phyloP scores from a whole-genome alignment of 2,888 invertebrate genomes.

The Rhyacophila evoluta region DNA sequence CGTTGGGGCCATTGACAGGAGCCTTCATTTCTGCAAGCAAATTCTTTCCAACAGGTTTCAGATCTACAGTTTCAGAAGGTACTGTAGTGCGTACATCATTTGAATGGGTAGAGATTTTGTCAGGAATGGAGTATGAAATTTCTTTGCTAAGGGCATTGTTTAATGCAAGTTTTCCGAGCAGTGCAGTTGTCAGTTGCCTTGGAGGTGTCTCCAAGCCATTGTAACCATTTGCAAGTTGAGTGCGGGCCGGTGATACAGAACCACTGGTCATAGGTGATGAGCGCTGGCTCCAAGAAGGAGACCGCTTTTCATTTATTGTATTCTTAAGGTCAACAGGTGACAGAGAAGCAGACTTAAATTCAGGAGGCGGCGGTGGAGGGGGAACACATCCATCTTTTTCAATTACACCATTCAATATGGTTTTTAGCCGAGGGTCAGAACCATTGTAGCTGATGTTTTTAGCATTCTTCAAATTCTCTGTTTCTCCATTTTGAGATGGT shows the following conservation, averaged over 20 bases:
- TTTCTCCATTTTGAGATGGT: neutral
- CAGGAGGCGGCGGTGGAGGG: constrained; percentile 56
- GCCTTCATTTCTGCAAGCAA: neutral
- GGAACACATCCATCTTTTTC: constrained; percentile 50
- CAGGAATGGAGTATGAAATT: neutral
- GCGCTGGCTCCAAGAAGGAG: constrained; percentile 55
- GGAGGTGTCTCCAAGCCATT: constrained; percentile 43
- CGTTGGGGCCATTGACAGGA: neutral
- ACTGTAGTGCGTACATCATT: neutral
- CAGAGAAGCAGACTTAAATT: constrained; percentile 46
- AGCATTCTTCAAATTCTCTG: neutral
- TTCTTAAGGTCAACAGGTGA: constrained; percentile 30
- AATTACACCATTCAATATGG: neutral
- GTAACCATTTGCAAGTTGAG: constrained; percentile 17
- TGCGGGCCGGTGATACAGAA: constrained; percentile 52
- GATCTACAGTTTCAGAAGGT: neutral
- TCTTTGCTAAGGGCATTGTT: constrained; percentile 31
- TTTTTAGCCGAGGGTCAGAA: neutral
- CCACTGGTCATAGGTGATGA: constrained; percentile 57
- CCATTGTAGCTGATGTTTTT: neutral
- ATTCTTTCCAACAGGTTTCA: neutral
- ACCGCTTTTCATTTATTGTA: constrained; percentile 33
- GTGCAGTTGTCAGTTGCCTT: constrained; percentile 49
- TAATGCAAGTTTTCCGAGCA: constrained; percentile 49
- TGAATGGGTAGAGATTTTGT: neutral